Conservation (phyloP, 2,888 invertebrate genomes). For the Liopterus haemorrhoidalis region DNA sequence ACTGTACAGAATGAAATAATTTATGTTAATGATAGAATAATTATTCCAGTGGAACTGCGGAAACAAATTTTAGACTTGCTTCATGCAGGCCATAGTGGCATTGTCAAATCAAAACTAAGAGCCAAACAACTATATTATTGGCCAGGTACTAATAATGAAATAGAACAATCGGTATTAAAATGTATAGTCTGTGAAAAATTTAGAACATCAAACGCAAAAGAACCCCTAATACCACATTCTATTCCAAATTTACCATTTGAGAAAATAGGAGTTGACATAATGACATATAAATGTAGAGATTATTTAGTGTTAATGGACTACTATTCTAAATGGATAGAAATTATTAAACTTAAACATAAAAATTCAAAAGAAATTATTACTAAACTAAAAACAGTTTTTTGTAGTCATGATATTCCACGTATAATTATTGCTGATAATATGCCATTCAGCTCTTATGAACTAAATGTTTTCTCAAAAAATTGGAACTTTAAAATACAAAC, state of each 20-base stretch:
- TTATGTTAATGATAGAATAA: too few species aligned
- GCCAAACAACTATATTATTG: constrained; percentile 20
- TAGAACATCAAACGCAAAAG: constrained; percentile 24
- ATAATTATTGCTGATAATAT: constrained; percentile 31
- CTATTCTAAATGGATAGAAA: constrained; percentile 31
- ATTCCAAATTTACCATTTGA: constrained; percentile 30
- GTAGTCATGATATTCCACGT: constrained; percentile 32
- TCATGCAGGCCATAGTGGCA: constrained; percentile 28
- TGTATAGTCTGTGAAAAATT: constrained; percentile 30
- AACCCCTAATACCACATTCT: constrained; percentile 28
- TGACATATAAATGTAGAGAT: constrained; percentile 22
- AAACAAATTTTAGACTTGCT: too few species aligned
- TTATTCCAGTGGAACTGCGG: too few species aligned
- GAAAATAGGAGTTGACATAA: constrained; percentile 28
- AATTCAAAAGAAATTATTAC: constrained; percentile 29
- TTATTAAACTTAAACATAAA: constrained; percentile 23
- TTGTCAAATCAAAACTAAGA: constrained; percentile 18
- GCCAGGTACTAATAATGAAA: constrained; percentile 19
- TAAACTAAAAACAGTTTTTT: constrained; percentile 29
- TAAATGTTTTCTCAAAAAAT: constrained; percentile 24
- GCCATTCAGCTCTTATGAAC: constrained; percentile 29
- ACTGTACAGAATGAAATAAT: constrained; percentile 22
- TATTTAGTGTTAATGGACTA: constrained; percentile 30
- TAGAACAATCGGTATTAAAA: constrained; percentile 21
- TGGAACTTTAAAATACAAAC: constrained; percentile 28